phyloP scores from a whole-genome alignment of 1,140 invertebrate species.

The Tigriopus japonicus region DNA sequence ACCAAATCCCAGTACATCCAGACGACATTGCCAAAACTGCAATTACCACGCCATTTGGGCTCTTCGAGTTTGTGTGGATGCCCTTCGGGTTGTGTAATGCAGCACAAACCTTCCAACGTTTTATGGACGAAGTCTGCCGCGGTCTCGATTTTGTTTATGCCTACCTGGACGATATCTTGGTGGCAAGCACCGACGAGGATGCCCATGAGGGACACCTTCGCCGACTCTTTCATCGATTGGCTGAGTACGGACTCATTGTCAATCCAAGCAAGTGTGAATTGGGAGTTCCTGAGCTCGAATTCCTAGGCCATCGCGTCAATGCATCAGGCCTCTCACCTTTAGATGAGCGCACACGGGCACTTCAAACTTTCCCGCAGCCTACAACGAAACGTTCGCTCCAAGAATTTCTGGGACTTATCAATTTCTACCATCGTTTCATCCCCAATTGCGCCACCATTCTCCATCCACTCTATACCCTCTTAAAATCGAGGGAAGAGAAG shows the following conservation, averaged over 20 bases:
- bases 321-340: too few species aligned
- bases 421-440: too few species aligned
- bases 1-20: conserved; percentile 18
- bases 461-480: too few species aligned
- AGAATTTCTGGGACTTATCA: too few species aligned
- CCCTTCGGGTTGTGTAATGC: conserved; percentile 29
- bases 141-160: conserved; percentile 18
- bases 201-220: conserved; percentile 21
- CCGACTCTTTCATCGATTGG: conserved; percentile 20
- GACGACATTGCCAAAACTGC: conserved; percentile 21
- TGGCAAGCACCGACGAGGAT: conserved; percentile 21
- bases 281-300: not conserved
- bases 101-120: conserved; percentile 29
- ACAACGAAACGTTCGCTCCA: too few species aligned
- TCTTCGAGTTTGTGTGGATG: conserved; percentile 25
- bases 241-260: conserved; percentile 21
- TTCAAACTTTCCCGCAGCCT: too few species aligned
- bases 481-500: too few species aligned
- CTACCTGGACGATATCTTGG: conserved; percentile 35
- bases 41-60: conserved; percentile 22
- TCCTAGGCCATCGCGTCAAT: too few species aligned
- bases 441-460: too few species aligned
- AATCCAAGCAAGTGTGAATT: conserved; percentile 18
- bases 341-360: too few species aligned
- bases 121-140: conserved; percentile 28